These are phyloP conservation scores for Borostomias antarcticus DNA, from an alignment of 2,797 vertebrate species.

Conservation along the genomic window DNA sequence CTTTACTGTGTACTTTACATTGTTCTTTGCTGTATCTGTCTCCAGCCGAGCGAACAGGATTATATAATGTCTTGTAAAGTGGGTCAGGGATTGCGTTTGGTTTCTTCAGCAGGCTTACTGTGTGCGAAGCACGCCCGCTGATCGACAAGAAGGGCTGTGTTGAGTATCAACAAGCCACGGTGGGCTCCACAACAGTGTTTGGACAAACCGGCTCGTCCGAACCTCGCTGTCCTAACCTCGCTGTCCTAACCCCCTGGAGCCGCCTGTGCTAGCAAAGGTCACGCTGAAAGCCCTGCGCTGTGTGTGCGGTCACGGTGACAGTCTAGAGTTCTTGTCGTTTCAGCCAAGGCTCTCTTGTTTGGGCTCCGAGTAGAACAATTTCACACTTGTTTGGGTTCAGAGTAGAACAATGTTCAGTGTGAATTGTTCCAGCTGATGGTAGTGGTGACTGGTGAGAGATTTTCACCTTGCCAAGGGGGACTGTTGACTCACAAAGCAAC, in stretches of 20 bases:
- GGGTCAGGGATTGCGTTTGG: slow-evolving; percentile 40
- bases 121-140: slow-evolving; percentile 11
- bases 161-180: slow-evolving; percentile 14
- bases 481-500: slow-evolving; percentile 48
- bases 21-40: slow-evolving; percentile 34
- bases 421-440: background rate
- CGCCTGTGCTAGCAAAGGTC: background rate
- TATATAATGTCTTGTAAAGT: slow-evolving; percentile 57
- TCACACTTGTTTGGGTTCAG: too few relatives aligned
- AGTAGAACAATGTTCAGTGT: slow-evolving; percentile 1
- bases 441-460: slow-evolving; percentile 14
- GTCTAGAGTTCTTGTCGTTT: background rate
- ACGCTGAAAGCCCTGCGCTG: background rate
- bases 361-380: background rate
- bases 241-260: background rate
- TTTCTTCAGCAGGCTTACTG: slow-evolving; percentile 43
- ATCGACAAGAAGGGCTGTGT: slow-evolving; percentile 29
- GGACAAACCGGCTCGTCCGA: slow-evolving; percentile 15
- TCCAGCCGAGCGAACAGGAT: slow-evolving; percentile 43
- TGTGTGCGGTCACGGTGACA: background rate
- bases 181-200: background rate
- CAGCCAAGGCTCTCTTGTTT: background rate
- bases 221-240: slow-evolving; percentile 3
- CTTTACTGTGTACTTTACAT: slow-evolving; percentile 29
- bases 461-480: slow-evolving; percentile 40